phyloP scores from a whole-genome alignment of 1,140 invertebrate species.

The Hestina assimilis region DNA sequence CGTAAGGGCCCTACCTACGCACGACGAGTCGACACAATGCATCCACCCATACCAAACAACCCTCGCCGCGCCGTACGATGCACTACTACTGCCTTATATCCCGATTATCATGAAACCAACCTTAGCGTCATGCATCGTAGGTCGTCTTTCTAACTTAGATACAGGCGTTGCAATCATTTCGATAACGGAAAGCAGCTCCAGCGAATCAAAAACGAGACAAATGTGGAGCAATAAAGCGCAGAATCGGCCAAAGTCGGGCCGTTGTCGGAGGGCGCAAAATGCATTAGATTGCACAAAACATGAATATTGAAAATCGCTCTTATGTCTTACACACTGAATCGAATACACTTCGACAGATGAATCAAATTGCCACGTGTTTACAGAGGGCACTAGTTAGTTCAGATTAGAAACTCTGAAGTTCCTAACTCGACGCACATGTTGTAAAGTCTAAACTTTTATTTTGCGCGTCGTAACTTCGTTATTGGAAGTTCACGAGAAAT shows the following conservation, averaged over 20 bases:
- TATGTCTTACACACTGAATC: conserved; percentile 56
- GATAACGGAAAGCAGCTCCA: conserved; percentile 28
- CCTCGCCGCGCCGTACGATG: conserved; percentile 40
- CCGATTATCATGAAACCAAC: conserved; percentile 25
- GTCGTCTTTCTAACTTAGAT: conserved; percentile 25
- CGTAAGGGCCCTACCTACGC: conserved; percentile 63
- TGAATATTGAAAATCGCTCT: conserved; percentile 72
- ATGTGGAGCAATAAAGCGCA: conserved; percentile 48
- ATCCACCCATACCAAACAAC: conserved; percentile 63
- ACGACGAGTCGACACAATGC: conserved; percentile 61
- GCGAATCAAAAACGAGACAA: conserved; percentile 48
- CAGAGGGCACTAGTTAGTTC: conserved; percentile 53
- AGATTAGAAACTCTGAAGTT: conserved; percentile 51
- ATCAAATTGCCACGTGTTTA: conserved; percentile 65
- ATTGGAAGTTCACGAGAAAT: conserved; percentile 4
- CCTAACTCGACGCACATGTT: conserved; percentile 56
- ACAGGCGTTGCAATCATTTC: conserved; percentile 43
- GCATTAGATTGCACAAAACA: conserved; percentile 57
- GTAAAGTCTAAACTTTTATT: conserved; percentile 49
- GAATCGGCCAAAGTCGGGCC: conserved; percentile 34
- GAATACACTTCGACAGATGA: conserved; percentile 44
- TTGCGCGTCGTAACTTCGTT: conserved; percentile 7
- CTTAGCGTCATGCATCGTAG: conserved; percentile 25
- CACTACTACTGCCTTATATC: neutral
- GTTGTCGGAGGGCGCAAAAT: conserved; percentile 48